phyloP scores from a whole-genome alignment of 2,888 invertebrate species.

The Conchocele bisecta region DNA sequence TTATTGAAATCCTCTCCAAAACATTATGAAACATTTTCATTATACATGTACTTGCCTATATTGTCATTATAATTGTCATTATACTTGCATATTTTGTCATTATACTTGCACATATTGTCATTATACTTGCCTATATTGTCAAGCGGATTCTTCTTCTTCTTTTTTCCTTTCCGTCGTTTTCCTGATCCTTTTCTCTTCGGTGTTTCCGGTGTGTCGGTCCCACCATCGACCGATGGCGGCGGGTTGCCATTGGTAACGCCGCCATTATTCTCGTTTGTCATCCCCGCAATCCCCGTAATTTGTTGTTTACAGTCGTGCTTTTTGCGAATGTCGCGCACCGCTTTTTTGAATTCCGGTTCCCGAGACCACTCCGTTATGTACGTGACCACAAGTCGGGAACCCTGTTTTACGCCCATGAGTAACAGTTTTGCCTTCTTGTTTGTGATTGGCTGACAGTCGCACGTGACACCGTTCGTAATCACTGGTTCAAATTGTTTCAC shows the following conservation, averaged over 20 bases:
- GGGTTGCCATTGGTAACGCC: slow-evolving; percentile 40
- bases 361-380: slow-evolving; percentile 43
- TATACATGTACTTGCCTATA: slow-evolving; percentile 28
- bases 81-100: slow-evolving; percentile 12
- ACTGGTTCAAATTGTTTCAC: slow-evolving; percentile 35
- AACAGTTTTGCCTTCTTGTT: slow-evolving; percentile 19
- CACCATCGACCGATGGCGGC: slow-evolving; percentile 13
- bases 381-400: slow-evolving; percentile 32
- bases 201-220: slow-evolving; percentile 8
- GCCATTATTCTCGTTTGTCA: slow-evolving; percentile 38
- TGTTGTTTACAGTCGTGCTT: slow-evolving; percentile 47
- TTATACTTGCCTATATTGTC: slow-evolving; percentile 22
- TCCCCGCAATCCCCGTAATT: slow-evolving; percentile 41
- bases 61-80: slow-evolving; percentile 41
- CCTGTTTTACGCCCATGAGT: slow-evolving; percentile 43
- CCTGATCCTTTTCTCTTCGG: slow-evolving; percentile 21
- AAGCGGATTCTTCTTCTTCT: slow-evolving; percentile 24
- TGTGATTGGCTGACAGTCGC: slow-evolving; percentile 41
- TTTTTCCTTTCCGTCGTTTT: slow-evolving; percentile 16
- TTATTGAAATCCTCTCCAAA: too few species aligned
- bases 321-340: slow-evolving; percentile 43
- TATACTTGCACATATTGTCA: slow-evolving; percentile 13
- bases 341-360: slow-evolving; percentile 41
- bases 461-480: slow-evolving; percentile 34
- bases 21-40: too few species aligned